These are phyloP conservation scores for Cyclina sinensis DNA, from an alignment of 1,140 invertebrate genomes.

Conservation along the genomic window DNA sequence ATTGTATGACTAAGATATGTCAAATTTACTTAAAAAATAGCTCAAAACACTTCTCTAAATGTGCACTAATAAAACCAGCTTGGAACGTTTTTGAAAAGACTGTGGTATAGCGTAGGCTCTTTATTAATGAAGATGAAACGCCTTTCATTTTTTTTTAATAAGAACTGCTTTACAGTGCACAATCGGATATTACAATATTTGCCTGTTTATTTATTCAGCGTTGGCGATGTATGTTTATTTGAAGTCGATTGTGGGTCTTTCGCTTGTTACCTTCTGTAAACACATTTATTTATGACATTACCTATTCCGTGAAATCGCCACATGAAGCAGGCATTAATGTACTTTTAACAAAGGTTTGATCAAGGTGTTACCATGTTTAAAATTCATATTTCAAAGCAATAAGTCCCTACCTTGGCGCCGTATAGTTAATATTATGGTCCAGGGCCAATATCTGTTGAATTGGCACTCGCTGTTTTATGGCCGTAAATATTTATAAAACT, in stretches of 20 bases:
- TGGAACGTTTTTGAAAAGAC: too few relatives aligned
- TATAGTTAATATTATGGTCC: not conserved
- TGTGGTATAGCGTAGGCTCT: too few relatives aligned
- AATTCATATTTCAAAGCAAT: constrained; percentile 39
- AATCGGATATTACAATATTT: not conserved
- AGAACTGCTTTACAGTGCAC: too few relatives aligned
- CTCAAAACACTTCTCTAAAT: too few relatives aligned
- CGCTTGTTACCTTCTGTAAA: constrained; percentile 13
- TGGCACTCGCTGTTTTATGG: not conserved
- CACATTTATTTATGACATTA: constrained; percentile 12
- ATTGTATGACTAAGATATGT: too few relatives aligned
- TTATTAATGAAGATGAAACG: too few relatives aligned
- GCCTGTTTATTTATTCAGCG: not conserved
- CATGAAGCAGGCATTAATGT: constrained; percentile 2
- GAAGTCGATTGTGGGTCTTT: not conserved
- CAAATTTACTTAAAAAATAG: too few relatives aligned
- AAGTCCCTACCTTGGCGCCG: not conserved
- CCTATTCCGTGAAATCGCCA: constrained; percentile 26
- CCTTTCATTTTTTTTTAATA: constrained; percentile 19
- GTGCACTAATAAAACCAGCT: too few relatives aligned
- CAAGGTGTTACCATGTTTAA: constrained; percentile 24
- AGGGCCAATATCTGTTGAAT: not conserved
- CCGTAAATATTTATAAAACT: not conserved
- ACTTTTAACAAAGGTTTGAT: not conserved
- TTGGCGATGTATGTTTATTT: constrained; percentile 27